Evolutionary conservation across 2,888 invertebrate species (phyloP), one percentile per base, ranked within the genome.

Genomic region (Iselma pallidipennis): DNA sequence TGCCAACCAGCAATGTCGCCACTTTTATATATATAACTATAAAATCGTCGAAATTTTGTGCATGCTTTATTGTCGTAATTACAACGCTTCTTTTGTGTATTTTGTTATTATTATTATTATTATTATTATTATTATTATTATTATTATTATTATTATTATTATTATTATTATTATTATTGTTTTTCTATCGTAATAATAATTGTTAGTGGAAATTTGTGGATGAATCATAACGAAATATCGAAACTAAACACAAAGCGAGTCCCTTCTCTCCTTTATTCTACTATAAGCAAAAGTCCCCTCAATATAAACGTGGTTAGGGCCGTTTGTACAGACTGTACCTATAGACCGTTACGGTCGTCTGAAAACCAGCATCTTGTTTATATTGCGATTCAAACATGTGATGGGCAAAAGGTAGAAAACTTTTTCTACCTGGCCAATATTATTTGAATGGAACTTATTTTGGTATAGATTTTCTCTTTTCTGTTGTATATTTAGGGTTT

Each of bases 311-410:
- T 64, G 62, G 65, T 62, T 14, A 37, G 33, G 33, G 62, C 65
- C 69, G 69, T 73, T 69, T 70, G 71, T 70, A 69, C 69, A 66
- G 72, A 68, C 73, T 73, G 73, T 73, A 73, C 72, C 64, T 61
- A 16, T 59, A 45, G 19, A 45, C 61, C 66, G 76, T 23, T 57
- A 51, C 51, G 26, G 7, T 6, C 29, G 56, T 28, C 50, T 57
- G 54, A 54, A 59, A 63, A 54, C 31, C 59, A 55, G 63, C 55
- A 52, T 63, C 52, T 55, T 58, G 55, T 42, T 0, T 45, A n/a
- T 50, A 54, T 58, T 63, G 63, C 63, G 49, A 63, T 63, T 57
- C 59, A 23, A 28, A 50, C 50, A 26, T 50, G 28, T 29, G 23
- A 12, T 10, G 29, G 29, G 10, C 12, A 45, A 12, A 45, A 45